Evolutionary conservation across 2,113 vertebrate genomes (phyloP), one percentile per base, ranked within the genome.

Genomic region (Falcunculus frontatus): DNA sequence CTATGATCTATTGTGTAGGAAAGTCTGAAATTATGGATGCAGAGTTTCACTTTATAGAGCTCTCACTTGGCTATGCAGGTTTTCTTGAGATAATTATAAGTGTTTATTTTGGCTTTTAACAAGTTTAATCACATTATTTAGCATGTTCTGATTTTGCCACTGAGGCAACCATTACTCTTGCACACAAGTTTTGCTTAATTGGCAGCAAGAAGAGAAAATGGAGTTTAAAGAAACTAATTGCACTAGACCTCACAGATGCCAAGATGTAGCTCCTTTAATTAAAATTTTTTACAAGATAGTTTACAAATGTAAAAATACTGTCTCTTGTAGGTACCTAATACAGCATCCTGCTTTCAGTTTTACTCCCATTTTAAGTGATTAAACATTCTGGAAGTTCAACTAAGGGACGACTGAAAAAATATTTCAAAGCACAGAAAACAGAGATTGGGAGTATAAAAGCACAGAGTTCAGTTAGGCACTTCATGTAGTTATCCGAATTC

Each of bases 31-130:
- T 97, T 97, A 97, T 96, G 88, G 96, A 96, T 91, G 93, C 65
- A 19, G 97, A 97, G 96, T 92, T 95, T 91, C 83, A 50, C 95
- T 98, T 98, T 97, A 97, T 96, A 96, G 97, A 96, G 96, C 94
- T 93, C 42, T 76, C 92, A n/a, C 88, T 97, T 87, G 82, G 84
- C 92, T 93, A 94, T 93, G 79, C 57, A 60, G 46, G 97, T 95
- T 97, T 97, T 96, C 96, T 93, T 97, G 96, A 98, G 98, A 98
- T 98, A 98, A 98, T 98, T 98, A 97, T 97, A 98, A 98, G 98
- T 98, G 98, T 98, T 98, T 98, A 98, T 98, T 98, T 98, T 98
- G 96, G 97, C 98, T 98, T 98, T 98, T 98, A 98, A 98, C 98
- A 98, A 97, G 96, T 98, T 97, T 98, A 98, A 98, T 98, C 97